Evolutionary conservation across 2,797 vertebrate genomes (phyloP).

Genomic region (Lemur catta): DNA sequence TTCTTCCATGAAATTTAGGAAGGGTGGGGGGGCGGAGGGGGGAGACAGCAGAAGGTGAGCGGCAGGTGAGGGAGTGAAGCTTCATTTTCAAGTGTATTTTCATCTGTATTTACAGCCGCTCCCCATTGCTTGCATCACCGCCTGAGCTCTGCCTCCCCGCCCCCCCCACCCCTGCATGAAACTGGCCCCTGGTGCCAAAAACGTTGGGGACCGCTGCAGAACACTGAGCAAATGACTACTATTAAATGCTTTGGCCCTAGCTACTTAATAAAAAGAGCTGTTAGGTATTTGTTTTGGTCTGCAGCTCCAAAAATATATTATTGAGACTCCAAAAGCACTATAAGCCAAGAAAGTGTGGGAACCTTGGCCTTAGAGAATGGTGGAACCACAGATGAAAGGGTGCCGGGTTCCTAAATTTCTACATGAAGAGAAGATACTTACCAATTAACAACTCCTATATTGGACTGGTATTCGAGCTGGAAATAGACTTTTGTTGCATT

Average conservation of each 20-base stretch:
- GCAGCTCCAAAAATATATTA: not conserved
- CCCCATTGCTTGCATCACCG: no score
- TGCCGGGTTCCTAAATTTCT: not conserved
- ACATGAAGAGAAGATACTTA: not conserved
- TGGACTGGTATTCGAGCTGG: not conserved
- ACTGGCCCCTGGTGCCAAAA: no score
- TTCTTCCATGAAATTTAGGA: no score
- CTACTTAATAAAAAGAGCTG: not conserved
- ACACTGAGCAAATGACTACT: not conserved
- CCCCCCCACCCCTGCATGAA: no score
- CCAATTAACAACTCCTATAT: not conserved
- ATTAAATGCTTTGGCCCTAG: not conserved
- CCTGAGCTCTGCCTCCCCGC: no score
- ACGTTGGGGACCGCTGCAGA: not conserved
- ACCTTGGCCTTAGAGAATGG: not conserved
- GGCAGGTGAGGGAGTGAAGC: no score
- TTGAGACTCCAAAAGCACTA: not conserved
- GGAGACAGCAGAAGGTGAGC: no score
- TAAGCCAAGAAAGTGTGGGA: not conserved
- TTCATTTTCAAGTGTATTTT: no score
- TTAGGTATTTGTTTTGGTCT: conserved; percentile 2
- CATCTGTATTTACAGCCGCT: no score
- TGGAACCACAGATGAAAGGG: conserved; percentile 13
- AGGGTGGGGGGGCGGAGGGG: no score
- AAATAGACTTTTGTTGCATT: conserved; percentile 2